A percentile compares a stretch with the other conserved stretches of the same genome.
Conservation (phyloP, 2,797 vertebrate genomes). For the Karalla daura region DNA sequence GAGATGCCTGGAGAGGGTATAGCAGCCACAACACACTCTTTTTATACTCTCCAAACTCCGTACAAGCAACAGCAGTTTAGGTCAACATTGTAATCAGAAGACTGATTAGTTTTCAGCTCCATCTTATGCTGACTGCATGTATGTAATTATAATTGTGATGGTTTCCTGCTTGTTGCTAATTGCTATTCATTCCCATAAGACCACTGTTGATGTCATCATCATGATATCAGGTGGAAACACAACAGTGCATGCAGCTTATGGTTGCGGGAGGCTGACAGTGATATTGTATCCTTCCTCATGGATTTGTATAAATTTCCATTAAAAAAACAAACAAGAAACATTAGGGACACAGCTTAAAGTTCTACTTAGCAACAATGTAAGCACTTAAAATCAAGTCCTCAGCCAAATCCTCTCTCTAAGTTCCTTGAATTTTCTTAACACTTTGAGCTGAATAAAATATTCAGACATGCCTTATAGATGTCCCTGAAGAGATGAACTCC, state of each 20-base stretch:
- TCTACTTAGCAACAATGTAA: too few relatives aligned
- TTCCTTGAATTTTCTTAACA: too few relatives aligned
- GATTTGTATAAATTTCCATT: too few relatives aligned
- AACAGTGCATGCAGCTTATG: neutral
- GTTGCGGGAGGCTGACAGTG: neutral
- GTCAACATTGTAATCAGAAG: slow-evolving; percentile 7
- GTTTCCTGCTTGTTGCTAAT: slow-evolving; percentile 28
- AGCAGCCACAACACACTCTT: neutral
- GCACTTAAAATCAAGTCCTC: too few relatives aligned
- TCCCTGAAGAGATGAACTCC: too few relatives aligned
- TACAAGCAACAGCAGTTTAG: slow-evolving; percentile 5
- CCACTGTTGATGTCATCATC: neutral
- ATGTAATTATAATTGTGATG: slow-evolving; percentile 39
- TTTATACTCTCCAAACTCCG: neutral
- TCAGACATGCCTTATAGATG: too few relatives aligned
- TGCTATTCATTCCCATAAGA: slow-evolving; percentile 24
- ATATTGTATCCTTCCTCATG: slow-evolving; percentile 1
- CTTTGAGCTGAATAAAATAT: too few relatives aligned
- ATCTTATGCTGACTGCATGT: slow-evolving; percentile 14
- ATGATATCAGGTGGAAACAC: neutral
- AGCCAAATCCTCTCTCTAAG: too few relatives aligned
- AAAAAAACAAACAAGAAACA: too few relatives aligned
- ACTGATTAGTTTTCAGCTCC: slow-evolving; percentile 29
- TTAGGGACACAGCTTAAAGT: too few relatives aligned
- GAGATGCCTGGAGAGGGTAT: neutral